Evolutionary conservation across 1,140 invertebrate genomes (phyloP), one percentile per base, ranked within the genome.

Genomic region (Teleogryllus occipitalis): DNA sequence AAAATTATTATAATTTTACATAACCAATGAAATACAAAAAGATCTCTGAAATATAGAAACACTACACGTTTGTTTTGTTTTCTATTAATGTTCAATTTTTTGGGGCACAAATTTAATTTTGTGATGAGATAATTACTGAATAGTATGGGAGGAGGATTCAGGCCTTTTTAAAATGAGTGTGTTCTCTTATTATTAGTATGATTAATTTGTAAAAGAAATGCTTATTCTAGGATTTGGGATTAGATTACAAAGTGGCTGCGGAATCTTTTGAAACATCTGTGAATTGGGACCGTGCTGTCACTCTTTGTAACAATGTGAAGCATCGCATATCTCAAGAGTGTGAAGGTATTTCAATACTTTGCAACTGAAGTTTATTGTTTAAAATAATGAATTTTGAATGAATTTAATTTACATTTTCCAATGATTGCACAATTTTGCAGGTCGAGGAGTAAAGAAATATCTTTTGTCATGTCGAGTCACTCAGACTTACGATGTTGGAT

Each of bases 251-350:
- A 80, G 90, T 98, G 73, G 91, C 99, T 12, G 93, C 96, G 0
- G 98, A 99, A 86, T 99, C 97, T 0, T 99, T 99, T 88, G 98
- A 99, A 87, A 99, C 98, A 0, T 99, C 97, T 0, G 96, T 98
- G 21, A 94, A 97, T 6, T 99, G 98, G 97, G 96, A 97, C 85
- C 91, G 93, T 74, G 93, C 96, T 8, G 85, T 93, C n/a, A 86
- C 90, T 39, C 86, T 99, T 18, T 98, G 96, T 84, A 87, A 90
- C 47, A 98, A 97, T 88, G 97, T 98, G 0, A 99, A 98, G 85
- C 89, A 92, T 65, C 87, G 95, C 65, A 89, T 99, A 1, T 85
- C 87, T 6, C 84, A 90, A 77, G 95, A 98, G 84, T 97, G 96
- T 85, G 86, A 88, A 81, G 84, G 87, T 88, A 82, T 80, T 74